These are phyloP conservation scores for Brachyrhaphis roseni DNA, from an alignment of 2,797 vertebrate genomes.

Conservation along the genomic window DNA sequence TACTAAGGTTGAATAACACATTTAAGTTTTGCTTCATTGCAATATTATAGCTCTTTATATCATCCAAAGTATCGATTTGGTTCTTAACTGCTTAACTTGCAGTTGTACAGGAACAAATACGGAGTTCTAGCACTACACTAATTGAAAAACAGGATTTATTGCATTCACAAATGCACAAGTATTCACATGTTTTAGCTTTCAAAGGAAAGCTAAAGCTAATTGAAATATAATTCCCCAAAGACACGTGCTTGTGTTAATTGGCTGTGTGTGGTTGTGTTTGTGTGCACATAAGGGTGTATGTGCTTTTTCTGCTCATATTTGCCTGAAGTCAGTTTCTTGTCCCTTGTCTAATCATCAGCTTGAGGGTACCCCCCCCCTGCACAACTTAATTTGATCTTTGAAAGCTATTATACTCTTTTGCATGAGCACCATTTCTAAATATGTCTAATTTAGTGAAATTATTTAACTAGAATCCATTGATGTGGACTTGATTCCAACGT, in stretches of 20 bases:
- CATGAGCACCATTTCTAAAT: constrained; percentile 46
- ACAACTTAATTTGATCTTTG: constrained; percentile 68
- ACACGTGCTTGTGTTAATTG: constrained; percentile 78
- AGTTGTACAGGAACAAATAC: constrained; percentile 55
- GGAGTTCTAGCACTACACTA: constrained; percentile 61
- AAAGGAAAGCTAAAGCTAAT: constrained; percentile 76
- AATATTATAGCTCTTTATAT: constrained; percentile 32
- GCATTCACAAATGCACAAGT: constrained; percentile 62
- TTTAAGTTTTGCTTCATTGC: constrained; percentile 13
- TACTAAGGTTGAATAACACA: not conserved
- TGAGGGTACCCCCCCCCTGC: constrained; percentile 31
- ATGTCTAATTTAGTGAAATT: constrained; percentile 37
- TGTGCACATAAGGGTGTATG: constrained; percentile 30
- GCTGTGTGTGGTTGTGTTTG: constrained; percentile 52
- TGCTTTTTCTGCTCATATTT: constrained; percentile 47
- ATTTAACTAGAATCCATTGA: constrained; percentile 32
- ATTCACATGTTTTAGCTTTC: constrained; percentile 67
- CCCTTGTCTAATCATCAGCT: constrained; percentile 73
- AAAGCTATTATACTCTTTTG: constrained; percentile 59
- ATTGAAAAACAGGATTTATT: constrained; percentile 73
- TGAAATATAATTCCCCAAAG: constrained; percentile 80
- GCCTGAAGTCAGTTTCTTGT: constrained; percentile 66
- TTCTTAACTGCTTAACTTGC: constrained; percentile 60
- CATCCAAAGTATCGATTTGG: constrained; percentile 37
- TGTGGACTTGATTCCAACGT: constrained; percentile 23